These are phyloP conservation scores for Drosophila quasianomalipes DNA, from an alignment of 2,888 invertebrate species.

Conservation along the genomic window DNA sequence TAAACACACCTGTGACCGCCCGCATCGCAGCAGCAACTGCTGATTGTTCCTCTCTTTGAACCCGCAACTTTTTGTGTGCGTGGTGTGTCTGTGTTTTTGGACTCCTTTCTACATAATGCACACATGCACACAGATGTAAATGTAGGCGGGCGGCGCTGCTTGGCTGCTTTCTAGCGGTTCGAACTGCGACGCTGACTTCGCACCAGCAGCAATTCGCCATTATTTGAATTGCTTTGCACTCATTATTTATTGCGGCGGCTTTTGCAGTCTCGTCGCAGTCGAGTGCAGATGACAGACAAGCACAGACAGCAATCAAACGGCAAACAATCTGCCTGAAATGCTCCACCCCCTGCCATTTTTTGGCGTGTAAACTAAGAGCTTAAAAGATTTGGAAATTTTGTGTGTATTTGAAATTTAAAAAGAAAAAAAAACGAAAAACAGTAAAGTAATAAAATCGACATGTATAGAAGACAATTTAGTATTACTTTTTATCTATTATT, in stretches of 20 bases:
- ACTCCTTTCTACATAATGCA: slow-evolving; percentile 33
- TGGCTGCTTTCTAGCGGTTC: slow-evolving; percentile 74
- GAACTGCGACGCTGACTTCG: slow-evolving; percentile 12
- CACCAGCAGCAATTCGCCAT: slow-evolving; percentile 61
- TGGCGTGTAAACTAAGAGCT: slow-evolving; percentile 1
- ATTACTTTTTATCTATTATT: background rate
- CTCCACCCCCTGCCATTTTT: background rate
- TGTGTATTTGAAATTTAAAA: background rate
- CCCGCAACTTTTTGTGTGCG: slow-evolving; percentile 40
- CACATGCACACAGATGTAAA: slow-evolving; percentile 6
- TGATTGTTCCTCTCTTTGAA: slow-evolving; percentile 26
- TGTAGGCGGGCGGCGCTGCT: slow-evolving; percentile 49
- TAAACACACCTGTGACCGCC: slow-evolving; percentile 78
- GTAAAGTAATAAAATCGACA: too few species aligned
- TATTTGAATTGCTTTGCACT: slow-evolving; percentile 73
- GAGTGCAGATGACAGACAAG: slow-evolving; percentile 47
- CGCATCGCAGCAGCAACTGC: slow-evolving; percentile 50
- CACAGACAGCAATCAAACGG: slow-evolving; percentile 49
- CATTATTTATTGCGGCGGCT: slow-evolving; percentile 72
- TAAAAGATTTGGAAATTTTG: background rate
- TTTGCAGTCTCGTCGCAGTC: slow-evolving; percentile 64
- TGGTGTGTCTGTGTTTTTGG: slow-evolving; percentile 22
- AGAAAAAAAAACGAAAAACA: background rate
- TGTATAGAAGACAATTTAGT: background rate
- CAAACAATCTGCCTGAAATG: slow-evolving; percentile 23